Evolutionary conservation across 2,113 vertebrate genomes (phyloP).

Genomic region (Mastomys natalensis): DNA sequence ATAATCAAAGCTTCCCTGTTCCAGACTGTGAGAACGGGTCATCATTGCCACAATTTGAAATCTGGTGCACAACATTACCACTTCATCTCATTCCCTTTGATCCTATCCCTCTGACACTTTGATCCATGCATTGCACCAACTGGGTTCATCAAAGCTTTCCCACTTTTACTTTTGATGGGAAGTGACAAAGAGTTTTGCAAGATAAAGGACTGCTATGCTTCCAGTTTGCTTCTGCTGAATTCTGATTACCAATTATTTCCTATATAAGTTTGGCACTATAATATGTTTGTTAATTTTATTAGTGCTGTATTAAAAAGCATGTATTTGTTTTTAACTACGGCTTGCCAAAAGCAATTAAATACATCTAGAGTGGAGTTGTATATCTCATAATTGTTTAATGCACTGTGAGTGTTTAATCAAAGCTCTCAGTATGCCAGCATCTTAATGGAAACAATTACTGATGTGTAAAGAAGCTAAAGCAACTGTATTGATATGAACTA

Average conservation of each 20-base stretch:
- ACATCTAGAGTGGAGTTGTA: neutral
- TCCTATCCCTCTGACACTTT: slow-evolving; percentile 65
- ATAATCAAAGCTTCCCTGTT: slow-evolving; percentile 73
- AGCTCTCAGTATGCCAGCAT: slow-evolving; percentile 26
- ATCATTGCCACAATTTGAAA: slow-evolving; percentile 36
- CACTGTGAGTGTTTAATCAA: slow-evolving; percentile 43
- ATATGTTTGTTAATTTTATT: neutral
- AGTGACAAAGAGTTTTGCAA: slow-evolving; percentile 44
- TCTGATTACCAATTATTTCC: slow-evolving; percentile 3
- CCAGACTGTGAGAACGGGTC: slow-evolving; percentile 47
- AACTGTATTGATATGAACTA: neutral
- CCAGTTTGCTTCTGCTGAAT: neutral
- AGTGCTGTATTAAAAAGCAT: neutral
- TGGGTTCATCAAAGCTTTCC: slow-evolving; percentile 49
- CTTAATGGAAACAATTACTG: slow-evolving; percentile 53
- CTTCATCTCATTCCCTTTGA: slow-evolving; percentile 73
- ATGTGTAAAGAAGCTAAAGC: slow-evolving; percentile 49
- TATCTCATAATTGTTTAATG: slow-evolving; percentile 59
- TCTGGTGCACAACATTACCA: slow-evolving; percentile 46
- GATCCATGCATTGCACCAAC: slow-evolving; percentile 60
- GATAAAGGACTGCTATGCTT: neutral
- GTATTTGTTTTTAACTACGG: neutral
- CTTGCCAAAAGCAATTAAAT: slow-evolving; percentile 36
- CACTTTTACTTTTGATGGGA: slow-evolving; percentile 53
- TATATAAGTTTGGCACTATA: neutral